Evolutionary conservation across 2,113 vertebrate species (phyloP), one percentile per base, ranked within the genome.

Genomic region (Gallinago undulata): DNA sequence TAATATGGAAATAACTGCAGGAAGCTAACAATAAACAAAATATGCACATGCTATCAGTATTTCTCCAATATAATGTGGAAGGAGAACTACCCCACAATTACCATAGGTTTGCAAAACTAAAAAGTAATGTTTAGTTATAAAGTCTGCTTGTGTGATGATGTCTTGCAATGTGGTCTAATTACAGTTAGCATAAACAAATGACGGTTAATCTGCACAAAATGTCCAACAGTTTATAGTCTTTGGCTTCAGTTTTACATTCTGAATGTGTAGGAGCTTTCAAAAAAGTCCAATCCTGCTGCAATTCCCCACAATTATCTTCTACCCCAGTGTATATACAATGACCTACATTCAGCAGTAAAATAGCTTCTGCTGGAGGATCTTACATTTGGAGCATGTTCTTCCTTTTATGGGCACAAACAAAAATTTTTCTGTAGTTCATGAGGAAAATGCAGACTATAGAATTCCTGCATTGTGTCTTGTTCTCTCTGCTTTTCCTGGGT

Each of bases 201-300:
- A 27, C 78, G 59, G 80, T 76, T 95, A 91, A 88, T 89, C 70
- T 1, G 39, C 50, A 84, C 59, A 94, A 84, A 94, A 93, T 45
- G 43, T n/a, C 75, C 63, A 77, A 87, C n/a, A 66, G 68, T 96
- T 97, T 94, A 96, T 83, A 70, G 60, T 23, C 18, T 83, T 95
- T 97, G 88, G 72, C 79, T 92, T 87, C 30, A 75, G 23, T 75
- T 96, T 97, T 96, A 60, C 43, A 69, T 90, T 96, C 70, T 94
- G 76, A 94, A 90, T 16, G 87, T 79, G 62, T 64, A 93, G 83
- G 56, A 93, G 50, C 62, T 84, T 96, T 91, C 79, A 76, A 75
- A 80, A 82, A 91, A 69, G 51, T 37, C 84, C 75, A 92, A 1
- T 41, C 30, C 33, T 94, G 48, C 63, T 96, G 24, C 45, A 84